Evolutionary conservation across 2,797 vertebrate species (phyloP).

Genomic region (Lepus oiostolus): DNA sequence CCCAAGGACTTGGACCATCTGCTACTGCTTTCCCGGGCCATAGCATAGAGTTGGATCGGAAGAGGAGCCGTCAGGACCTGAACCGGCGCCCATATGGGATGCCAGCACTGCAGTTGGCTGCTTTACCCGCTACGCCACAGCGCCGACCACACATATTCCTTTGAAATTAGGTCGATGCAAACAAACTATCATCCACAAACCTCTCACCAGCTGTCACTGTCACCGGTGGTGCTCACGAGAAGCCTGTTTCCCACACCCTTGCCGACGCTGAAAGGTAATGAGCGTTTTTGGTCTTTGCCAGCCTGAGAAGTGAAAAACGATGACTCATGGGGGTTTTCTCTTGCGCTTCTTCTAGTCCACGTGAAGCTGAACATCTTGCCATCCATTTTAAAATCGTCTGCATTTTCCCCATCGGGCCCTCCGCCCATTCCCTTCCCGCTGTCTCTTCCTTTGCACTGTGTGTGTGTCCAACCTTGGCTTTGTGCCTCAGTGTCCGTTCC

Average conservation of each 20-base stretch:
- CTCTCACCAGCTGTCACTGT: neutral
- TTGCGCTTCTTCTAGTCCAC: conserved; percentile 12
- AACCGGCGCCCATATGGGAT: too few relatives aligned
- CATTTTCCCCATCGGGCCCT: neutral
- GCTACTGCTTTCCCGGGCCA: too few relatives aligned
- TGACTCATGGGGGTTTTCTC: conserved; percentile 26
- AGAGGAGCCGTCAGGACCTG: too few relatives aligned
- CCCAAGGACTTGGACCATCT: too few relatives aligned
- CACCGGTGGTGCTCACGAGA: neutral
- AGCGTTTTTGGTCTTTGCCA: neutral
- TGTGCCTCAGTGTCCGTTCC: neutral
- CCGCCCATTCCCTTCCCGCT: neutral
- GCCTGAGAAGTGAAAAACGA: neutral
- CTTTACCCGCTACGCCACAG: too few relatives aligned
- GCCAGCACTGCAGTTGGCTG: too few relatives aligned
- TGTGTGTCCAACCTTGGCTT: conserved; percentile 6
- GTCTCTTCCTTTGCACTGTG: neutral
- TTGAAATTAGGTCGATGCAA: neutral
- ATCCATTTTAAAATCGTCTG: neutral
- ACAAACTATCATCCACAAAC: neutral
- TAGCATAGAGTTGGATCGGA: too few relatives aligned
- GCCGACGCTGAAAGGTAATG: neutral
- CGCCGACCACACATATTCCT: too few relatives aligned
- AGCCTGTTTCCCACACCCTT: neutral
- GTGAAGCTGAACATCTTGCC: neutral